Base-by-base conservation (phyloP, 2,113 vertebrate species). In the Epinephelus lanceolatus region DNA sequence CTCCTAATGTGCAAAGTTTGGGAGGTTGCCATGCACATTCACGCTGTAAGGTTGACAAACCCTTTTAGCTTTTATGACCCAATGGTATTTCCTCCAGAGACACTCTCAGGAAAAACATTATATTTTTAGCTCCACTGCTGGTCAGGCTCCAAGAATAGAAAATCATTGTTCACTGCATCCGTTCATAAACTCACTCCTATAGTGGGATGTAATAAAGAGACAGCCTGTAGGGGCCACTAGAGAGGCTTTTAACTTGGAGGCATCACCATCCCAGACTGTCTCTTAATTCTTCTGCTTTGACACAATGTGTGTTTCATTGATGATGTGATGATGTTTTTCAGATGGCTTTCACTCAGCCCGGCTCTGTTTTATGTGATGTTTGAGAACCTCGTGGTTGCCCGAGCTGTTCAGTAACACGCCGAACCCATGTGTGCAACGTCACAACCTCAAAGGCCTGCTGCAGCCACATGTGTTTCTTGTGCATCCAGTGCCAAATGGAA, bases 401-500 rank as follows among this genome's bases (percentile, higher is more conserved):
- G 5, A 45, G 68, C 69, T 60, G 33, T 69, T 65, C n/a, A 1
- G 12, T 30, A 37, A 14, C 53, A 81, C 66, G 72, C 84, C 52
- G 56, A 88, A 83, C 68, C 74, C 83, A 84, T 84, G 60, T 62
- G 66, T 52, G 65, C 62, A 19, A 67, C 25, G 47, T 78, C 17
- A 76, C 66, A 53, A 56, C 65, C 85, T 89, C 85, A 82, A 72
- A 86, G 63, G 59, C 55, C 62, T 57, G 79, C 80, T 68, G 37
- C 33, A 76, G 67, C 57, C 75, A 82, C 68, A 89, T 73, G 69
- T 84, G 85, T 84, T 79, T 79, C 76, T 76, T 11, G 5, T 87
- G 71, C 63, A 45, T 45, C 10, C 0, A 68, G 25, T 47, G 78
- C 69, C 76, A 70, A 77, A 88, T 74, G 81, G 63, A 87, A 85